Evolutionary conservation across 1,140 invertebrate species (phyloP), one percentile per base, ranked within the genome.

Genomic region (Lordiphosa collinella): DNA sequence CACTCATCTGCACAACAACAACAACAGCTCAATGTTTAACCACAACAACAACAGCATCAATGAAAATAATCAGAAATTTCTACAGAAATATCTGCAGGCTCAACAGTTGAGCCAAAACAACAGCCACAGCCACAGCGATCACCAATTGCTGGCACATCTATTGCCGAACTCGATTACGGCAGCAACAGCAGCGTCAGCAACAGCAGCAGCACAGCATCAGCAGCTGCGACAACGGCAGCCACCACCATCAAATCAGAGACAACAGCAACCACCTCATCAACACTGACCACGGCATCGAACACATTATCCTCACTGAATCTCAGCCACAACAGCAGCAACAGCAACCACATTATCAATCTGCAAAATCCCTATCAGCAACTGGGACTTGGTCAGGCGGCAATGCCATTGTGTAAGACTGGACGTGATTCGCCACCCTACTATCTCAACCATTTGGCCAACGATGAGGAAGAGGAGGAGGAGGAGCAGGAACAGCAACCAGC

Each of bases 1-100:
- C 34, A 82, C 62, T 10, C 67, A 82, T 13, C 54, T 84, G 4
- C 56, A 65, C 32, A 85, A 69, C 55, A 80, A 79, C 46, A 80
- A 84, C 44, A 79, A 78, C 59, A 79, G 61, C 13, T 46, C 70
- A 52, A 36, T 79, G 22, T 79, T 79, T 56, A 79, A 86, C 41
- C 80, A 79, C 56, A 84, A 73, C 43, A 84, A 74, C 55, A 80
- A 85, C 40, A 80, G 58, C 44, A 80, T 32, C 73, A 87, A 75
- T 71, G 72, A 80, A 36, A 85, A 63, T 72, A 87, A 73, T 47
- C 82, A 49, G 41, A 75, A 86, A 73, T 54, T 86, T 68, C 78
- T 86, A 59, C 82, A 86, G 69, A 86, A 86, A 86, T 87, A 82
- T 82, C 76, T 86, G 41, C 68, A 86, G 66, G 61, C 68, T 66